Evolutionary conservation across 2,113 vertebrate genomes (phyloP), one percentile per base, ranked within the genome.

Genomic region (Haemorhous mexicanus): DNA sequence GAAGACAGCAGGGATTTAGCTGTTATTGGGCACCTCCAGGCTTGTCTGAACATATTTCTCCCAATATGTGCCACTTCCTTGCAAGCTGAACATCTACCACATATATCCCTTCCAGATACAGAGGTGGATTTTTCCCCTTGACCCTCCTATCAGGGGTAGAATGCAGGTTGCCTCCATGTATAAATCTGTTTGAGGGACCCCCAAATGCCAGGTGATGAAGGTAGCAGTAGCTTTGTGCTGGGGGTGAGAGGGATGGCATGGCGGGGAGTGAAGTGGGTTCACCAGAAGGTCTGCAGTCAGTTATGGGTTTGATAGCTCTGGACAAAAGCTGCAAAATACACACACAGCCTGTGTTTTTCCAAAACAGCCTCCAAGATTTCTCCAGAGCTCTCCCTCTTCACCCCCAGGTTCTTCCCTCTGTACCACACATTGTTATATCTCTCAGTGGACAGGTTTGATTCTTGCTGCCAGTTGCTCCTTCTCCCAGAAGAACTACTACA

Each of bases 331-430:
- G 39, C 46, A 74, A 70, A 90, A 70, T 53, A 44, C 0, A 0
- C 13, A 44, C 0, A 0, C 14, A 41, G 9, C 19, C 1, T 16
- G 6, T 27, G 19, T 33, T 90, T 80, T 90, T 61, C 61, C 63
- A 67, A 74, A 88, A 62, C 47, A 69, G 20, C 13, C 33, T 53
- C 55, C 0, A 1, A 69, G 41, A 11, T 49, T 56, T 56, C 70
- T 68, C 52, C 1, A 6, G 30, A 24, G 30, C 23, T 72, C n/a
- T 37, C 16, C 18, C 35, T 66, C 41, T 32, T 78, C 2, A 0
- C 11, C 64, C 41, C 18, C 0, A 0, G 0, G 1, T 28, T 85
- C 32, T 46, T n/a, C 26, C 5, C 3, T 5, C 15, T 8, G 1
- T 64, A 43, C 55, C 73, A 66, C 59, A 12, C 1, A 0, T 4